phyloP scores from a whole-genome alignment of 2,113 vertebrate species.

The Mus spicilegus region DNA sequence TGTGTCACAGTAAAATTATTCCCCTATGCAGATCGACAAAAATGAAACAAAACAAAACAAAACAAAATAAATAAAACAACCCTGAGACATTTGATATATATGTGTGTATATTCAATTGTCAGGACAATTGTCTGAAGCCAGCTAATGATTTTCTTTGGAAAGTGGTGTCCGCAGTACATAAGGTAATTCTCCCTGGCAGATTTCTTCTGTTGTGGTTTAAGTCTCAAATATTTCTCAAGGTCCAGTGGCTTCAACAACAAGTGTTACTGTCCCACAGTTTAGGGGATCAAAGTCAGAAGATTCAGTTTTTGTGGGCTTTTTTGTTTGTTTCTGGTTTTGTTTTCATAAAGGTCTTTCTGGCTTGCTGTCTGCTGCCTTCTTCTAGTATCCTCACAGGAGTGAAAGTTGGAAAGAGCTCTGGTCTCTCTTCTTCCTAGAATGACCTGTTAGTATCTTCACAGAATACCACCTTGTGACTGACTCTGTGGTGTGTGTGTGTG shows the following conservation, averaged over 20 bases:
- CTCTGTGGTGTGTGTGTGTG: background rate
- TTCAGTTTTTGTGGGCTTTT: background rate
- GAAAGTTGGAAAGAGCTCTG: background rate
- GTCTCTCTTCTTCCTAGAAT: background rate
- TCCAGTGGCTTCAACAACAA: background rate
- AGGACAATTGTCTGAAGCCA: background rate
- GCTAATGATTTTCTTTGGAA: background rate
- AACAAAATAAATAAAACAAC: too few species aligned
- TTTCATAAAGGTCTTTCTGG: background rate
- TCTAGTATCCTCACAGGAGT: background rate
- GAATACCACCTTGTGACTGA: too few species aligned
- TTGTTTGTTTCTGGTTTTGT: background rate
- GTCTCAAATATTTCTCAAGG: background rate
- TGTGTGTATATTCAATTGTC: background rate
- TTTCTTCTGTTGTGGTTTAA: background rate
- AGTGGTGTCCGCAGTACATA: accelerated
- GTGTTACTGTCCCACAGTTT: background rate
- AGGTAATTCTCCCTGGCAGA: background rate
- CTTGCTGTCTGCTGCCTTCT: background rate
- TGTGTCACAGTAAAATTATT: background rate
- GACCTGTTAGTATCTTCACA: background rate
- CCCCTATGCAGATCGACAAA: background rate
- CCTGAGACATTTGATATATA: too few species aligned
- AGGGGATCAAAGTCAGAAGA: background rate
- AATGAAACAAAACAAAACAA: too few species aligned